Evolutionary conservation across 1,140 invertebrate species (phyloP), one percentile per base, ranked within the genome.

Genomic region (Zaprionus ornatus): DNA sequence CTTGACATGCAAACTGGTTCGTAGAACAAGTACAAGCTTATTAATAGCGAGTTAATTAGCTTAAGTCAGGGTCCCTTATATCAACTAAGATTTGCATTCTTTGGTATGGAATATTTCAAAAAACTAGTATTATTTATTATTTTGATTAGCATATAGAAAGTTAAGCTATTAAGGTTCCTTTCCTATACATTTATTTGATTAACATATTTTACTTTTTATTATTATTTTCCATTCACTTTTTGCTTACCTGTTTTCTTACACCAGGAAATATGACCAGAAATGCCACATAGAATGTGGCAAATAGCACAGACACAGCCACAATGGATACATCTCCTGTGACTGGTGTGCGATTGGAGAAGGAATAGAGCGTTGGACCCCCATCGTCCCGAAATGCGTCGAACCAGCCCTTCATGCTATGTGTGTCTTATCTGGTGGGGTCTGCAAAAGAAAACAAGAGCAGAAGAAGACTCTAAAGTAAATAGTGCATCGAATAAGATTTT

Each of bases 181-280:
- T 13, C 35, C 4, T 15, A 37, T 37, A 37, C 4, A 37, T 32
- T 32, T 32, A 32, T 32, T 32, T 32, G 29, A 32, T 32, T 32
- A 10, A 10, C 37, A 15, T 40, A 40, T 13, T 40, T 13, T 40
- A 45, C 15, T 45, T 45, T 19, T 48, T 48, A 48, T 42, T 5
- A 7, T 9, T 7, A 19, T 45, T 45, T 45, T 9, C n/a, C 17
- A 15, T 57, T 59, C 15, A 73, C 32, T 48, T 25, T 35, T 55
- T 15, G 61, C 93, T 94, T 93, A 98, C 98, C 95, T 99, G 97
- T 94, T 98, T 99, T 75, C 98, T 94, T 79, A 99, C 97, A 67
- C 98, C 98, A 42, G 98, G 98, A 93, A 99, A 97, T 79, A 99
- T 97, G 82, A 98, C 96, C 71, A 99, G 94, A 93, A 99, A 98